Percentiles rank a stretch among this genome's conserved stretches.
phyloP scores from a whole-genome alignment of 2,888 invertebrate species.

The Scaptomyza polygonia region DNA sequence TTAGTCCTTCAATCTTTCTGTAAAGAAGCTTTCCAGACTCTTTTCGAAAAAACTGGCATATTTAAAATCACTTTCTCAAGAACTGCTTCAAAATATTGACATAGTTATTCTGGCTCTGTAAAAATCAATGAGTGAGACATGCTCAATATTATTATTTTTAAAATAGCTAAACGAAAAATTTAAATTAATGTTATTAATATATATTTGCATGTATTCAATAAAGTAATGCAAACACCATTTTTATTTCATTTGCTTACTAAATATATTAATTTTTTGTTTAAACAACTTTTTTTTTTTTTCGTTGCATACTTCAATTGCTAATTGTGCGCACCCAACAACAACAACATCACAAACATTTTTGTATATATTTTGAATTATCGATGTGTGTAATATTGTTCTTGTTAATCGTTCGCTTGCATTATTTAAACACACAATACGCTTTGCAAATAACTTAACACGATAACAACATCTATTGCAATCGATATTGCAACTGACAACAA shows the following conservation, averaged over 20 bases:
- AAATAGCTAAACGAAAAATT: neutral
- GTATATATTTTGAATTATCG: slow-evolving; percentile 15
- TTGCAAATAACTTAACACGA: slow-evolving; percentile 28
- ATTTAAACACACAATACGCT: slow-evolving; percentile 40
- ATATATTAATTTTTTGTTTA: slow-evolving; percentile 18
- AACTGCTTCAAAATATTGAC: neutral
- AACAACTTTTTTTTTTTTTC: slow-evolving; percentile 40
- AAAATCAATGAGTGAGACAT: neutral
- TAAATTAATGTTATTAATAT: neutral
- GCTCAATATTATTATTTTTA: neutral
- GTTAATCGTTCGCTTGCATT: slow-evolving; percentile 49
- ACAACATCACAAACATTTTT: slow-evolving; percentile 24
- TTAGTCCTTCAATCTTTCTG: no score
- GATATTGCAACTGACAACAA: no score
- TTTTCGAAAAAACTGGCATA: neutral
- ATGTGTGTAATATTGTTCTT: slow-evolving; percentile 36
- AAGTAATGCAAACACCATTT: slow-evolving; percentile 8
- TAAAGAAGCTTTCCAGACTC: neutral
- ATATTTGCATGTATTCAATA: slow-evolving; percentile 36
- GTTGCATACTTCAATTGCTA: slow-evolving; percentile 51
- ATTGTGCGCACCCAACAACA: slow-evolving; percentile 45
- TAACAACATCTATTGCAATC: no score
- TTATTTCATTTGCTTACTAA: slow-evolving; percentile 32
- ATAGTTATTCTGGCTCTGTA: no score
- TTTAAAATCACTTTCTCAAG: no score